phyloP scores from a whole-genome alignment of 2,113 vertebrate species.

The Taxidea taxus region DNA sequence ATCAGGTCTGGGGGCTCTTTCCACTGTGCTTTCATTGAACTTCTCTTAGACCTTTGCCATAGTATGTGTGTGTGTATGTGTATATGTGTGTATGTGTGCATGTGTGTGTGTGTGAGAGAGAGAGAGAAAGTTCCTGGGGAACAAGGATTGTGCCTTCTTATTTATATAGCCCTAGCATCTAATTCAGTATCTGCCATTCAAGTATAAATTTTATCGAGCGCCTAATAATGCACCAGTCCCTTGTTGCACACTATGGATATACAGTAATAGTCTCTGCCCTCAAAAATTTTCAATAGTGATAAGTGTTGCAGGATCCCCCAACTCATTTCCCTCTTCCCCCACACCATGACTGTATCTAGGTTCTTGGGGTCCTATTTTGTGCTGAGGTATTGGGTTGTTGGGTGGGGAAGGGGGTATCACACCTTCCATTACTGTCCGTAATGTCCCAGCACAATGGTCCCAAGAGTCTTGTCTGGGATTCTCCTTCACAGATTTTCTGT shows the following conservation, averaged over 20 bases:
- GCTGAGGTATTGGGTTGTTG: neutral
- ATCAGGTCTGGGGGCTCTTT: neutral
- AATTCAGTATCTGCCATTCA: neutral
- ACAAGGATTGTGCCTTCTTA: neutral
- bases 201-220: neutral
- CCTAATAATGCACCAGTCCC: neutral
- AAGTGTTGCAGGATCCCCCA: neutral
- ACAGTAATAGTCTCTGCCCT: neutral
- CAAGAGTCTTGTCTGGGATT: neutral
- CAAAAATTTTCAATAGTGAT: neutral
- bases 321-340: neutral
- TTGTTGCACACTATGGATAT: neutral
- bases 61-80: neutral
- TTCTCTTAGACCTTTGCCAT: neutral
- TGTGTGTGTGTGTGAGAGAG: neutral
- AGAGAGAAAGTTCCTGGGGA: neutral
- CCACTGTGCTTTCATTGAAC: neutral
- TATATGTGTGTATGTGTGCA: too few relatives aligned
- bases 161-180: neutral
- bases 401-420: rapidly evolving
- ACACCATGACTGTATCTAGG: neutral
- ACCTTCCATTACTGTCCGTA: neutral
- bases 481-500: neutral
- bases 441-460: neutral
- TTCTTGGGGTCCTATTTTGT: neutral